Evolutionary conservation across 1,140 invertebrate species (phyloP).

Genomic region (Macrosteles quadrilineatus): DNA sequence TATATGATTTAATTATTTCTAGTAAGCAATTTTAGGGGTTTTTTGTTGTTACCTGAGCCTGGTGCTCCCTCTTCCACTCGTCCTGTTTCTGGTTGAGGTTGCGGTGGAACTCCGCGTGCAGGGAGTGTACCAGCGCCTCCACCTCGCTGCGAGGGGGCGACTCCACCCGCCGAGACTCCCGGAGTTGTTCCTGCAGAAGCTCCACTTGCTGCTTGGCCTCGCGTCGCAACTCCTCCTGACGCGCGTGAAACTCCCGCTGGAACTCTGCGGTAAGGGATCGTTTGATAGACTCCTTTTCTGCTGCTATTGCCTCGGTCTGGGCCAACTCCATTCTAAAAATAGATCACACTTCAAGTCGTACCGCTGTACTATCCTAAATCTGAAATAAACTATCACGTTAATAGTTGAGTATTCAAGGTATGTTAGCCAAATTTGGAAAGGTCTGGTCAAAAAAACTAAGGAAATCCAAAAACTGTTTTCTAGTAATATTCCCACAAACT

Average conservation of each 20-base stretch:
- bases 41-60: constrained; percentile 3
- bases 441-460: too few relatives aligned
- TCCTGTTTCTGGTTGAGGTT: constrained; percentile 16
- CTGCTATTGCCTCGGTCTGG: constrained; percentile 16
- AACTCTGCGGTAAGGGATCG: constrained; percentile 17
- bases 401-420: too few relatives aligned
- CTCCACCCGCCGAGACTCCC: not conserved
- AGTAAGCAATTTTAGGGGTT: too few relatives aligned
- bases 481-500: too few relatives aligned
- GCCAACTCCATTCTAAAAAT: constrained; percentile 23
- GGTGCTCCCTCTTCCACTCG: constrained; percentile 2
- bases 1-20: too few relatives aligned
- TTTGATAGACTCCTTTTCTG: not conserved
- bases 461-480: too few relatives aligned
- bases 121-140: constrained; percentile 17
- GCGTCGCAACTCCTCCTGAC: constrained; percentile 4
- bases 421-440: too few relatives aligned
- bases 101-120: constrained; percentile 26
- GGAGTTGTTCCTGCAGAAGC: constrained; percentile 8
- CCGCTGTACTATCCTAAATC: too few relatives aligned
- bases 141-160: not conserved
- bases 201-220: not conserved
- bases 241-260: constrained; percentile 17
- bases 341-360: too few relatives aligned
- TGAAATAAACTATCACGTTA: too few relatives aligned